Evolutionary conservation across 2,888 invertebrate species (phyloP).

Genomic region (Campoplex capitator): DNA sequence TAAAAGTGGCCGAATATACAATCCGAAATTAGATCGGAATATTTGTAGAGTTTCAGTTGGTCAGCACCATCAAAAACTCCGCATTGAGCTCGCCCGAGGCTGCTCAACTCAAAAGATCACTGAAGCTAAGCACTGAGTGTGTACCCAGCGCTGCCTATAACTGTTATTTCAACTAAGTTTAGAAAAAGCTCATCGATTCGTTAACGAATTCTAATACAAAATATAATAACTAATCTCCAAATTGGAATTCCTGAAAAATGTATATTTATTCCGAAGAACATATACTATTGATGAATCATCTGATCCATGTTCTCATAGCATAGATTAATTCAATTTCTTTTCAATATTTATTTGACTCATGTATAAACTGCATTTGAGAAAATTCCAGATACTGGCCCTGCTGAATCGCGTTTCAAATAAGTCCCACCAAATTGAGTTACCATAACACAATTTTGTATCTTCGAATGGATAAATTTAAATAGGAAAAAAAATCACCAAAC

Average conservation of each 20-base stretch:
- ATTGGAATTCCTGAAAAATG: no score
- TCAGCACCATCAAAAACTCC: no score
- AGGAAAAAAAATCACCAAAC: background rate
- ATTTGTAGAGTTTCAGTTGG: no score
- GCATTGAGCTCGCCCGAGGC: no score
- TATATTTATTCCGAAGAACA: background rate
- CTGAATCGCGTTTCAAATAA: background rate
- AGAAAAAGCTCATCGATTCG: background rate
- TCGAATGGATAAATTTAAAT: background rate
- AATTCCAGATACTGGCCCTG: background rate
- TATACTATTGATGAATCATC: background rate
- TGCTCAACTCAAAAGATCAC: no score
- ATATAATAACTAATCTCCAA: background rate
- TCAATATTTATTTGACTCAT: background rate
- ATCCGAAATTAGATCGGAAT: no score
- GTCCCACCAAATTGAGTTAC: background rate
- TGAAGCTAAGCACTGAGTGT: no score
- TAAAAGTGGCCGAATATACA: no score
- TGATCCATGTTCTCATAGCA: background rate
- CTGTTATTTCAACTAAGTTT: background rate
- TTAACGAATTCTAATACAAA: background rate
- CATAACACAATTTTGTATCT: background rate
- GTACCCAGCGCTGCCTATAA: no score
- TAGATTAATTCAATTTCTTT: background rate
- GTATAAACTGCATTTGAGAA: background rate